Base-by-base conservation (phyloP, 1,140 invertebrate genomes). In the Archivesica marissinica region DNA sequence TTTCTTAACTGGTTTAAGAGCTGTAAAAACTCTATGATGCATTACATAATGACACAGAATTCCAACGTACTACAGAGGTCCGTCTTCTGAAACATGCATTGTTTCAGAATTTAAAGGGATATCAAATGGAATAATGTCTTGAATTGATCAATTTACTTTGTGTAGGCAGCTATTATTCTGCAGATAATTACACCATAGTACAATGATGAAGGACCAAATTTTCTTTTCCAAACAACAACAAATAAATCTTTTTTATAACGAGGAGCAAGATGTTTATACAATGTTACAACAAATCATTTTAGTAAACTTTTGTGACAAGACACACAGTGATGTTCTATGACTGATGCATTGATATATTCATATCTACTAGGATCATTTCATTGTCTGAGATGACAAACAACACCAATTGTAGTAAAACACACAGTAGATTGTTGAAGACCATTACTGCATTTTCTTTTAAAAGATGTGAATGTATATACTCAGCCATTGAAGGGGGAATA, bases 131-230 rank as follows among this genome's bases (percentile, higher is more conserved):
- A 72, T 72, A 72, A 72, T 72, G 44, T 28, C 35, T 28, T 35
- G 68, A 72, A 72, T 72, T 72, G 68, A 72, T 72, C 68, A 72
- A 72, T 72, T 72, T 72, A 47, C 68, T 72, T 47, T 50, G 44
- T 47, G 23, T 4, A 50, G 50, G 25, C 41, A 72, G 68, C 68
- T 44, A 72, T 72, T 72, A 72, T 20, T 28, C 23, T 72, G 68
- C 68, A 72, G 41, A 30, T 72, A 72, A 72, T 72, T 72, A 72
- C 33, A 72, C 41, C 28, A 50, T 72, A 50, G 23, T 7, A 72
- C 38, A 9, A 72, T 72, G 68, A 72, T 72, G 15, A 50, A 72
- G 44, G 41, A 72, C 68, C 28, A 20, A 72, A 44, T 72, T 72
- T 72, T 44, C 41, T 50, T 72, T 72, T 72, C 35, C 7, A 72